Evolutionary conservation across 2,113 vertebrate genomes (phyloP), one percentile per base, ranked within the genome.

Genomic region (Phoxinus phoxinus): DNA sequence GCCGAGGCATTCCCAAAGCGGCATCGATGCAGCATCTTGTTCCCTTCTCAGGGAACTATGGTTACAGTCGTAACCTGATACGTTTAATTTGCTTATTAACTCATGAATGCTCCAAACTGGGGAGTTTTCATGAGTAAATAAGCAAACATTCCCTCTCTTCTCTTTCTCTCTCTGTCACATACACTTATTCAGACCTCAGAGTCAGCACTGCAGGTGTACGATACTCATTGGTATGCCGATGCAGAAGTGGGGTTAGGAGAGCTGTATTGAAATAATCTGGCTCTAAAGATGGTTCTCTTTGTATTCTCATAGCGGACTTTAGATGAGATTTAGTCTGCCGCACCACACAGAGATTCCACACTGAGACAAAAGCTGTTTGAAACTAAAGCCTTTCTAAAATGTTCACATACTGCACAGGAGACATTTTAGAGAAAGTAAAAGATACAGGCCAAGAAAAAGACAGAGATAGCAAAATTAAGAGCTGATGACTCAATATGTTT

Each of bases 181-280:
- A 76, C 74, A 76, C 74, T 53, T 48, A 77, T 41, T 41, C 48
- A 32, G 41, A 48, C 4, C 13, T 69, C 74, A 41, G 41, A 41
- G 41, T 41, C 7, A 79, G 84, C 75, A 63, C 4, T 84, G 73
- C 84, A 81, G 76, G 51, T 85, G 63, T 80, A 59, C 48, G 19
- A 23, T 79, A 2, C 53, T 81, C 85, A 81, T 65, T 86, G 37
- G 77, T 81, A 86, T 81, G 4, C 78, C 59, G 25, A n/a, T 86
- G 25, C 53, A 74, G 84, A 46, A 19, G 48, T 10, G 32, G 65
- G n/a, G 37, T 35, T 30, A 58, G n/a, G 25, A 46, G 67, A 51
- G 67, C 77, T 86, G 67, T 59, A 61, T 32, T 61, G 77, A 25
- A 71, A 72, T 80, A 58, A 56, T 80, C 75, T 46, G n/a, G 21